These are phyloP conservation scores for Euspilapteryx auroguttella DNA, from an alignment of 2,888 invertebrate genomes.

Conservation along the genomic window DNA sequence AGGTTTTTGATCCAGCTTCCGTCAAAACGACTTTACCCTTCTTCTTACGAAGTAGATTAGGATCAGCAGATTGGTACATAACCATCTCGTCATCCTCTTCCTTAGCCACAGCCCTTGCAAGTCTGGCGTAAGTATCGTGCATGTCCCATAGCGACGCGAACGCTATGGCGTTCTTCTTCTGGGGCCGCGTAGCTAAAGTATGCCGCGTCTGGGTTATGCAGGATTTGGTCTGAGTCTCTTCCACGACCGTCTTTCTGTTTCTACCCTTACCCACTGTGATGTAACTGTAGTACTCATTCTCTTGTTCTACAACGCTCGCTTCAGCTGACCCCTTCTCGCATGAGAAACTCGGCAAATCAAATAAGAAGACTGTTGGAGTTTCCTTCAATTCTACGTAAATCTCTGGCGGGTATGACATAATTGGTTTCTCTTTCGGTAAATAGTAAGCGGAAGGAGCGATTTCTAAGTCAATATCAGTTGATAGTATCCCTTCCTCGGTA, in stretches of 20 bases:
- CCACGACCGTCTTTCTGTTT: slow-evolving; percentile 65
- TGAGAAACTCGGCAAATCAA: slow-evolving; percentile 66
- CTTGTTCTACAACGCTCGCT: slow-evolving; percentile 55
- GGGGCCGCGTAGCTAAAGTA: slow-evolving; percentile 59
- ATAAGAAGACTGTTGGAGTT: slow-evolving; percentile 66
- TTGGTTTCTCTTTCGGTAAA: slow-evolving; percentile 24
- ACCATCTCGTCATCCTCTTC: slow-evolving; percentile 48
- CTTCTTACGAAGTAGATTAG: slow-evolving; percentile 26
- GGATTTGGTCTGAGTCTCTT: slow-evolving; percentile 70
- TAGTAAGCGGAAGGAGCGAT: slow-evolving; percentile 41
- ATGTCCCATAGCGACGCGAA: slow-evolving; percentile 80
- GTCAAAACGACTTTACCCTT: slow-evolving; percentile 11
- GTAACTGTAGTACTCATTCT: slow-evolving; percentile 69
- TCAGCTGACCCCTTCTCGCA: slow-evolving; percentile 63
- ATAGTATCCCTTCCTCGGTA: slow-evolving; percentile 29
- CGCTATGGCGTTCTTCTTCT: slow-evolving; percentile 57
- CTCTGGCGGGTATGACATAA: slow-evolving; percentile 50
- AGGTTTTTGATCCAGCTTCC: slow-evolving; percentile 19
- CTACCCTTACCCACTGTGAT: slow-evolving; percentile 69
- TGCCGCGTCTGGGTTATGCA: slow-evolving; percentile 65
- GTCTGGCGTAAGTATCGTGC: slow-evolving; percentile 67
- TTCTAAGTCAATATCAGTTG: slow-evolving; percentile 21
- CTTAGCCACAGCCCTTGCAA: slow-evolving; percentile 22
- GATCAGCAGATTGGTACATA: slow-evolving; percentile 35
- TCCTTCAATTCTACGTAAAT: slow-evolving; percentile 67